These are phyloP conservation scores for Ciconia nigra DNA, from an alignment of 2,797 vertebrate genomes.

Conservation along the genomic window DNA sequence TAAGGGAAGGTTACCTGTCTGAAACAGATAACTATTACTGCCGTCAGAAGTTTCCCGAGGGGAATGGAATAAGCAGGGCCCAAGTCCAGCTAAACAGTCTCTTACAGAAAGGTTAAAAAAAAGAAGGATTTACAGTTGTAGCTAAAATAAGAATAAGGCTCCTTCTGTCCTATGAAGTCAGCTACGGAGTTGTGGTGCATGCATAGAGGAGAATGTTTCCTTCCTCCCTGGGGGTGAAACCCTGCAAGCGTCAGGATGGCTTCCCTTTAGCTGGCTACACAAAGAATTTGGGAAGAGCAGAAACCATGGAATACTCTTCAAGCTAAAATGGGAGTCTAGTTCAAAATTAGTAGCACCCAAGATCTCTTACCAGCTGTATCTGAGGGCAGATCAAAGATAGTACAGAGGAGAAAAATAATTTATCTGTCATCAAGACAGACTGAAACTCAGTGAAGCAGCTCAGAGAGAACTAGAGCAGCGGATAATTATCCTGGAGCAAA, in stretches of 20 bases:
- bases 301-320: not conserved
- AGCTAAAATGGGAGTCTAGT: not conserved
- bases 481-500: slow-evolving; percentile 57
- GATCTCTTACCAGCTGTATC: not conserved
- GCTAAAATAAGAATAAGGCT: not conserved
- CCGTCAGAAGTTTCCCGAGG: not conserved
- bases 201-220: not conserved
- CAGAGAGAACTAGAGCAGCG: slow-evolving; percentile 6
- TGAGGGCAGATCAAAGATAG: not conserved
- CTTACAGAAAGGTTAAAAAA: not conserved
- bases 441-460: slow-evolving; percentile 24
- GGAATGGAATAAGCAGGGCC: not conserved
- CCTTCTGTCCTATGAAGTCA: not conserved
- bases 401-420: slow-evolving; percentile 32
- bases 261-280: not conserved
- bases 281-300: not conserved
- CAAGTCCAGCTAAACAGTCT: not conserved
- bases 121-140: not conserved
- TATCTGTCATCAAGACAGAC: slow-evolving; percentile 12
- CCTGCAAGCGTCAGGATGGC: not conserved
- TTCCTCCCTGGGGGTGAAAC: not conserved
- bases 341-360: not conserved
- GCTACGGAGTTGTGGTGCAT: accelerated
- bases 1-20: not conserved
- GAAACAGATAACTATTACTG: not conserved